Percentiles rank a stretch among this genome's conserved stretches.
Evolutionary conservation across 1,140 invertebrate species (phyloP).

Genomic region (Eciton burchellii): DNA sequence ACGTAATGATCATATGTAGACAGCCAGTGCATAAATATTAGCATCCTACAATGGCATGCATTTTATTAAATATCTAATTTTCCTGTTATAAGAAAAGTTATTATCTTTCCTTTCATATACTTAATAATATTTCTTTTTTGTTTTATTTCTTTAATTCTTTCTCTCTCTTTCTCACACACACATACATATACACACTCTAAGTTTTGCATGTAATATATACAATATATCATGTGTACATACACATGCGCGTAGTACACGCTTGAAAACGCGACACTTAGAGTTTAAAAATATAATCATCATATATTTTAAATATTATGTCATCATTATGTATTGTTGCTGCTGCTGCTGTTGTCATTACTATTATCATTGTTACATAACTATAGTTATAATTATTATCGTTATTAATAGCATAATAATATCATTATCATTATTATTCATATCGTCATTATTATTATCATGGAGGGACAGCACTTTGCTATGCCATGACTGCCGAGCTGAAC

Average conservation of each 20-base stretch:
- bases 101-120: conserved; percentile 39
- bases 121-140: conserved; percentile 47
- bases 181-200: conserved; percentile 74
- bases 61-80: conserved; percentile 65
- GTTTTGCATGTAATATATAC: conserved; percentile 81
- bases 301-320: conserved; percentile 83
- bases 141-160: conserved; percentile 14
- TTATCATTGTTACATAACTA: conserved; percentile 69
- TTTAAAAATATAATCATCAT: conserved; percentile 86
- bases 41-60: conserved; percentile 76
- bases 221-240: conserved; percentile 74
- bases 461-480: conserved; percentile 85
- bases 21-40: conserved; percentile 73
- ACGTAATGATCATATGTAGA: conserved; percentile 79
- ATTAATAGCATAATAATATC: conserved; percentile 72
- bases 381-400: conserved; percentile 66
- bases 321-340: conserved; percentile 65
- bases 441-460: conserved; percentile 84
- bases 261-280: conserved; percentile 85
- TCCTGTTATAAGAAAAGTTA: conserved; percentile 65
- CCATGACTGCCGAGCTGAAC: conserved; percentile 83
- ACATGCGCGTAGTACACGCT: conserved; percentile 78
- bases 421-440: conserved; percentile 76
- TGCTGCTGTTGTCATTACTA: conserved; percentile 74
- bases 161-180: conserved; percentile 21